phyloP scores from a whole-genome alignment of 2,888 invertebrate genomes.

The Lamellibrachia columna region DNA sequence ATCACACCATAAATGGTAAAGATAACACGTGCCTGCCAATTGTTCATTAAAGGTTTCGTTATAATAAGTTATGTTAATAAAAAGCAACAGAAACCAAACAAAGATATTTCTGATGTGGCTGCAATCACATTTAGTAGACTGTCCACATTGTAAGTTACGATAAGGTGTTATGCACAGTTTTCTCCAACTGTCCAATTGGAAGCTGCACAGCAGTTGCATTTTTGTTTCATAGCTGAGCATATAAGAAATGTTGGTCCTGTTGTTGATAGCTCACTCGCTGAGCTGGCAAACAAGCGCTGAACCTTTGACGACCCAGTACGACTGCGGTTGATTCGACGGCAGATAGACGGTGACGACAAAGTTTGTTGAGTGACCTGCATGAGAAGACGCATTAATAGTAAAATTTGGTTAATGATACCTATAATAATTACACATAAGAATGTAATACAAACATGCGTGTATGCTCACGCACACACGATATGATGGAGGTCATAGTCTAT shows the following conservation, averaged over 20 bases:
- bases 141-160: background rate
- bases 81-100: background rate
- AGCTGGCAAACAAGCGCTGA: conserved; percentile 87
- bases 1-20: background rate
- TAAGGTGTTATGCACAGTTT: no score
- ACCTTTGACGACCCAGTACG: conserved; percentile 89
- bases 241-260: background rate
- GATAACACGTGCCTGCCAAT: background rate
- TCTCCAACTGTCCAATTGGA: no score
- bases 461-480: background rate
- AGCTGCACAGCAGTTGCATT: background rate
- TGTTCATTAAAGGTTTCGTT: background rate
- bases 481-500: background rate
- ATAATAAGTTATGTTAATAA: background rate
- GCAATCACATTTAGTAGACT: background rate
- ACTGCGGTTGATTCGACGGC: conserved; percentile 71
- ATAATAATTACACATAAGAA: background rate
- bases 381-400: background rate
- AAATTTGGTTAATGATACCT: background rate
- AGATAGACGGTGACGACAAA: conserved; percentile 65
- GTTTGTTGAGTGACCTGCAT: conserved; percentile 66
- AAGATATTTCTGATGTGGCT: background rate
- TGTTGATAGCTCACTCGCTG: conserved; percentile 70
- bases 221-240: background rate
- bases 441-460: background rate